Conservation (phyloP, 2,113 vertebrate genomes). For the Daphoenositta chrysoptera region DNA sequence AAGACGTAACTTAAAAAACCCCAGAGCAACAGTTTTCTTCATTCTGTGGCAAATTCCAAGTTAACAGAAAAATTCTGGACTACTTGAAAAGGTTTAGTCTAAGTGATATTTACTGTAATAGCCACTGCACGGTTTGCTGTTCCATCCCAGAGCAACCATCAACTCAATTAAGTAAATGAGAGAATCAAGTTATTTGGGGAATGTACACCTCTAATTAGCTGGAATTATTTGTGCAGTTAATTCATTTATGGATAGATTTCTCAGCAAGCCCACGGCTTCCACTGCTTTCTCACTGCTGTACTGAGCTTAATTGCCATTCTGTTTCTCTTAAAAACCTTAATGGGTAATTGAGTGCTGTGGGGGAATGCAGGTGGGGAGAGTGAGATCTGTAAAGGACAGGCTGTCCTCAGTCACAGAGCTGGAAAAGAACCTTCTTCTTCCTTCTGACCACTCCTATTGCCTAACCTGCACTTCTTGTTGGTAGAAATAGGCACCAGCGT, state of each 20-base stretch:
- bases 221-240: slow-evolving; percentile 49
- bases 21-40: not conserved
- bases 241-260: slow-evolving; percentile 47
- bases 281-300: not conserved
- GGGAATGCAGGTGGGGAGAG: not conserved
- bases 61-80: not conserved
- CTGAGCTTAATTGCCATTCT: slow-evolving; percentile 26
- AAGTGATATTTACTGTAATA: not conserved
- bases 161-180: slow-evolving; percentile 31
- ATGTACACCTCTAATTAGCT: slow-evolving; percentile 46
- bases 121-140: not conserved
- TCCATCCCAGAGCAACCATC: slow-evolving; percentile 14
- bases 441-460: not conserved
- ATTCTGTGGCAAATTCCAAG: not conserved
- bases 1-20: not conserved
- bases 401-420: not conserved
- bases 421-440: not conserved
- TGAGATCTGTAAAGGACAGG: not conserved
- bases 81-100: not conserved
- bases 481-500: accelerated
- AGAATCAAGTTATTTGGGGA: slow-evolving; percentile 15
- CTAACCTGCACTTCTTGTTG: not conserved
- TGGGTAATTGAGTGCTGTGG: not conserved
- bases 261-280: slow-evolving; percentile 15
- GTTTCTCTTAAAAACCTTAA: slow-evolving; percentile 33